A percentile compares a stretch with the other conserved stretches of the same genome.
Conservation (phyloP, 2,113 vertebrate species). For the Dipodomys ordii region DNA sequence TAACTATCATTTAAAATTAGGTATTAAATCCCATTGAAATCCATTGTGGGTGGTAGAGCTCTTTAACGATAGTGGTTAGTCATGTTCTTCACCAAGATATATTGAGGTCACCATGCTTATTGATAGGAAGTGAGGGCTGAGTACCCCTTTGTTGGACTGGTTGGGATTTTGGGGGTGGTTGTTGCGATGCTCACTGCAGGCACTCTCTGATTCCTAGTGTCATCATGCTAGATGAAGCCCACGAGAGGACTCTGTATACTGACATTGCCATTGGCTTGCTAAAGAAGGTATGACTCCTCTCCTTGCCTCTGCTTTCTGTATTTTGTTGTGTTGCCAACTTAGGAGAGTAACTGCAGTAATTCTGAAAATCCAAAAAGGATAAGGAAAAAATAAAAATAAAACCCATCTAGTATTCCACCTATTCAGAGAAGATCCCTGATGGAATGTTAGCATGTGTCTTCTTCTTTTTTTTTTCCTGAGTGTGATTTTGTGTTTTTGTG, state of each 20-base stretch:
- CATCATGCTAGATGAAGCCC: constrained; percentile 97
- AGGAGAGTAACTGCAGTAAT: constrained; percentile 23
- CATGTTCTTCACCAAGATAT: not conserved
- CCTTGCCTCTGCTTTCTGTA: not conserved
- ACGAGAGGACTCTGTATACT: constrained; percentile 97
- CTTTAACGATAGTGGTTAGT: constrained; percentile 21
- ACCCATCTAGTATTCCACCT: not conserved
- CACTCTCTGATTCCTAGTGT: constrained; percentile 87
- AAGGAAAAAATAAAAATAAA: not conserved
- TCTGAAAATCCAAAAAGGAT: constrained; percentile 22
- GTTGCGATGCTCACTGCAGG: constrained; percentile 24
- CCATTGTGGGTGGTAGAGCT: not conserved
- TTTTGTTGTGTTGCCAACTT: not conserved
- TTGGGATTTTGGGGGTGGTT: not conserved
- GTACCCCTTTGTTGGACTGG: constrained; percentile 11
- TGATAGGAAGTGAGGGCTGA: not conserved
- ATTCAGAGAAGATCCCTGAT: not conserved
- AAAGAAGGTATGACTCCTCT: constrained; percentile 92
- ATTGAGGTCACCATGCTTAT: not conserved
- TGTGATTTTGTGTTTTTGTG: not conserved
- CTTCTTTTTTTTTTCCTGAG: not conserved
- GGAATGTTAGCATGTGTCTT: not conserved
- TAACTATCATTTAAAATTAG: constrained; percentile 27
- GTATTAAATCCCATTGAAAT: constrained; percentile 29
- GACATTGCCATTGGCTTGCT: constrained; percentile 98